phyloP scores from a whole-genome alignment of 2,113 vertebrate species.

The Origma solitaria region DNA sequence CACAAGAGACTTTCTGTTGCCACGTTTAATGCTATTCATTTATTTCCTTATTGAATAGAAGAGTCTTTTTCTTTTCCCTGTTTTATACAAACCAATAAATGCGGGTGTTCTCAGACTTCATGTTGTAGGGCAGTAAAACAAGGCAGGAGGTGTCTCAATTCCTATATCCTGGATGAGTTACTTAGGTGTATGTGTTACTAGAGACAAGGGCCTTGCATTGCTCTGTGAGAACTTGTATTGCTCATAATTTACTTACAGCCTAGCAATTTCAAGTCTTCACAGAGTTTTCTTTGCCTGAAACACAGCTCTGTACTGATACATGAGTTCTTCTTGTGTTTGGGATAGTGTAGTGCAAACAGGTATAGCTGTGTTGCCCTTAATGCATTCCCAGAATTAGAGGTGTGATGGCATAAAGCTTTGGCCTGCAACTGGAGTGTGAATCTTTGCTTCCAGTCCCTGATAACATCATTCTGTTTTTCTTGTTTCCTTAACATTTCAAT shows the following conservation, averaged over 20 bases:
- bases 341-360: not conserved
- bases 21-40: not conserved
- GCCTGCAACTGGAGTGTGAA: not conserved
- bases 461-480: not conserved
- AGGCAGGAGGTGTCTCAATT: not conserved
- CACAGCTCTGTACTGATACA: not conserved
- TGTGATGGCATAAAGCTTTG: not conserved
- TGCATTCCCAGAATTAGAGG: not conserved
- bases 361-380: not conserved
- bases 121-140: not conserved
- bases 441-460: not conserved
- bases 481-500: not conserved
- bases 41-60: not conserved
- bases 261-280: not conserved
- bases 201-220: not conserved
- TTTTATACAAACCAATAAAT: not conserved
- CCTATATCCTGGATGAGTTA: not conserved
- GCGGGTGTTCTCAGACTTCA: not conserved
- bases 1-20: not conserved
- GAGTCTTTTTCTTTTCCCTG: conserved; percentile 28
- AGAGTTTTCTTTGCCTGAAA: not conserved
- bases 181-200: not conserved
- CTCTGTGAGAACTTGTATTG: not conserved
- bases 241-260: not conserved
- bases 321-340: not conserved